Conservation (phyloP, 2,797 vertebrate species). For the Balearica regulorum region DNA sequence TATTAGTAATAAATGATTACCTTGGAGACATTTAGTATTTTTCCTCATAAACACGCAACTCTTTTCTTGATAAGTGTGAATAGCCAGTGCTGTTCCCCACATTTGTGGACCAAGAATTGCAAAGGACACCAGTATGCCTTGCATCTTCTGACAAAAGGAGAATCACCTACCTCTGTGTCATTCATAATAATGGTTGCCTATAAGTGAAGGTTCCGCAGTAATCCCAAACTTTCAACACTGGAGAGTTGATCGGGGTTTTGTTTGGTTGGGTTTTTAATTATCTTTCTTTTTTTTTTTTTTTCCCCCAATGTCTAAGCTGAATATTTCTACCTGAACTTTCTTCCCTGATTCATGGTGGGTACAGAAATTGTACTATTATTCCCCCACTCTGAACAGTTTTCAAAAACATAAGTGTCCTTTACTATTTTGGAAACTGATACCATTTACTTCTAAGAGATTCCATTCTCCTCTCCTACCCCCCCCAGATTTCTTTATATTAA, state of each 20-base stretch:
- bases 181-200: neutral
- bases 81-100: neutral
- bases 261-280: no score
- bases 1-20: neutral
- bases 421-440: neutral
- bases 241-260: fast-evolving
- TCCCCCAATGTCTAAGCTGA: neutral
- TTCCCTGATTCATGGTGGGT: neutral
- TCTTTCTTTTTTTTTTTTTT: no score
- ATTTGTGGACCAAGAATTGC: neutral
- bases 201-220: neutral
- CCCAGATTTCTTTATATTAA: neutral
- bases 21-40: neutral
- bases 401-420: neutral
- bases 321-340: neutral
- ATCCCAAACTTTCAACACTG: neutral
- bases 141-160: neutral
- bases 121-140: neutral
- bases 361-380: no score
- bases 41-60: neutral
- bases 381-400: neutral
- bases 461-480: neutral
- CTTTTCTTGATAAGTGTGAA: neutral
- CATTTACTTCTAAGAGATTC: neutral
- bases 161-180: fast-evolving